A percentile compares a stretch with the other conserved stretches of the same genome.
Conservation (phyloP, 2,888 invertebrate genomes). For the Tipula helvola region DNA sequence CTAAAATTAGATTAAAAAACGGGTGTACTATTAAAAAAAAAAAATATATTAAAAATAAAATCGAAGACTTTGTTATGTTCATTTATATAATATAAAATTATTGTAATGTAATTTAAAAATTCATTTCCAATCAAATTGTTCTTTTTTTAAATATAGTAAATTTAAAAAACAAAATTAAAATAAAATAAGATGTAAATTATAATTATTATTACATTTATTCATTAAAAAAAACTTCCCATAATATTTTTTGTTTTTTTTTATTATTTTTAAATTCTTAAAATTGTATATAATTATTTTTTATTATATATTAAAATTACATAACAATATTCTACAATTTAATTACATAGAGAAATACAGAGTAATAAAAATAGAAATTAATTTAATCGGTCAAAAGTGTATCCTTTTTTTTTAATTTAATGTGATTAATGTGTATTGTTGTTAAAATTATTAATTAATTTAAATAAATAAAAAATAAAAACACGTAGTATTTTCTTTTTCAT, state of each 20-base stretch:
- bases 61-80: background rate
- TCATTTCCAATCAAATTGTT: background rate
- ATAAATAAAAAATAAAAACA: background rate
- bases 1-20: background rate
- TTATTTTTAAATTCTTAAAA: background rate
- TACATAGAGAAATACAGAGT: slow-evolving; percentile 7
- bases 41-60: background rate
- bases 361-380: slow-evolving; percentile 8
- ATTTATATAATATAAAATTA: background rate
- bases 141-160: background rate
- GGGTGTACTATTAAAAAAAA: background rate
- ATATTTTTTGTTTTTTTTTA: background rate
- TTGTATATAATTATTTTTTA: background rate
- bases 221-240: background rate
- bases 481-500: background rate
- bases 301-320: slow-evolving; percentile 9
- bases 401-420: background rate
- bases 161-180: background rate
- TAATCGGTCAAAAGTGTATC: slow-evolving; percentile 1
- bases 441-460: background rate
- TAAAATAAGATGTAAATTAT: background rate
- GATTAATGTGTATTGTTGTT: background rate
- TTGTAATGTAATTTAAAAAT: background rate
- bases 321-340: slow-evolving; percentile 8
- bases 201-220: background rate